Evolutionary conservation across 2,888 invertebrate species (phyloP).

Genomic region (Leptothorax acervorum): DNA sequence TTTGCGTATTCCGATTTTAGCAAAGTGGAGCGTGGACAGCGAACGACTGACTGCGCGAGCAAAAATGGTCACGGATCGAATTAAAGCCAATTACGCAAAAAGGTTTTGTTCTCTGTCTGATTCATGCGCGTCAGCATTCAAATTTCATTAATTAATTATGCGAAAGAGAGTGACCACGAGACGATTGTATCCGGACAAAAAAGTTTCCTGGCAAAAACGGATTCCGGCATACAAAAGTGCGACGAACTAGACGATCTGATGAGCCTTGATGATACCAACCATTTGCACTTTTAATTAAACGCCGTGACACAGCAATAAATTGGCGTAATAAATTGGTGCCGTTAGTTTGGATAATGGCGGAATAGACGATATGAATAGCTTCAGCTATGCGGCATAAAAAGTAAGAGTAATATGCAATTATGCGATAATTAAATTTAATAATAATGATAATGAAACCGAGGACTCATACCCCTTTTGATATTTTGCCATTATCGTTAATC

Average conservation of each 20-base stretch:
- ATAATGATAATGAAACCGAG: neutral
- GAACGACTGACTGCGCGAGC: constrained; percentile 17
- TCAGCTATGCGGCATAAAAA: constrained; percentile 27
- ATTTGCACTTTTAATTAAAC: constrained; percentile 77
- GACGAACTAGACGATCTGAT: constrained; percentile 59
- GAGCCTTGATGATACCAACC: constrained; percentile 59
- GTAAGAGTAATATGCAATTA: constrained; percentile 28
- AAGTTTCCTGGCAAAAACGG: constrained; percentile 57
- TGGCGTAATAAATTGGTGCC: constrained; percentile 73
- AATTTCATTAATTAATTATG: constrained; percentile 75
- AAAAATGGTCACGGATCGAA: constrained; percentile 49
- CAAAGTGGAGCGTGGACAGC: constrained; percentile 17
- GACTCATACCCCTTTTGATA: neutral
- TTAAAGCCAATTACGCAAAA: constrained; percentile 68
- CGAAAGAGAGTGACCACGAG: constrained; percentile 40
- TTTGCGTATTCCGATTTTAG: constrained; percentile 36
- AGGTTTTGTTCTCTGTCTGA: constrained; percentile 56
- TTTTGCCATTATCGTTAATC: neutral
- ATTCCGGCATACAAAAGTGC: constrained; percentile 62
- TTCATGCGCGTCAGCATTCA: constrained; percentile 56
- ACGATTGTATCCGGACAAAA: constrained; percentile 38
- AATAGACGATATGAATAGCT: constrained; percentile 52
- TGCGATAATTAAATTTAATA: constrained; percentile 42
- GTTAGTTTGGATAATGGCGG: constrained; percentile 35
- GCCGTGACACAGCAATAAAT: constrained; percentile 70